These are phyloP conservation scores for Listrodromus nycthemerus DNA, from an alignment of 2,888 invertebrate species.

Conservation along the genomic window DNA sequence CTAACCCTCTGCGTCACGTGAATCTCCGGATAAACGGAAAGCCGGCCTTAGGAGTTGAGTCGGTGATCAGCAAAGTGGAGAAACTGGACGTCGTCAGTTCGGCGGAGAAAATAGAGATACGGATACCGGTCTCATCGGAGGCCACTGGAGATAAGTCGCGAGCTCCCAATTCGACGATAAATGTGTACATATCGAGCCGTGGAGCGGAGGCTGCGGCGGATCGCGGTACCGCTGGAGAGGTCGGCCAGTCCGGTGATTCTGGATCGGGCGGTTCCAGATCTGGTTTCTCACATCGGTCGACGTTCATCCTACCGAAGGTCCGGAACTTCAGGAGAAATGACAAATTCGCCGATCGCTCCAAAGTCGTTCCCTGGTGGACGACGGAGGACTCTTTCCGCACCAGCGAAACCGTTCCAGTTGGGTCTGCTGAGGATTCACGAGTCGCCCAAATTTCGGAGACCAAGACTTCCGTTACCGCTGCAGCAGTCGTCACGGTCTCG, in stretches of 20 bases:
- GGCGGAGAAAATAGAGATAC: conserved; percentile 73
- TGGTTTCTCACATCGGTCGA: conserved; percentile 1
- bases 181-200: conserved; percentile 49
- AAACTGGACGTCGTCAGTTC: conserved; percentile 71
- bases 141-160: neutral
- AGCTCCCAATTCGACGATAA: conserved; percentile 47
- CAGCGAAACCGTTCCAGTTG: conserved; percentile 19
- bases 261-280: conserved; percentile 22
- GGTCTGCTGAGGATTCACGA: neutral
- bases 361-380: conserved; percentile 67
- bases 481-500: conserved; percentile 5
- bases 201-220: neutral
- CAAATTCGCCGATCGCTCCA: conserved; percentile 12
- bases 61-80: conserved; percentile 65
- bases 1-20: conserved; percentile 63
- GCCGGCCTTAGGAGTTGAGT: conserved; percentile 69
- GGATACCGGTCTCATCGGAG: conserved; percentile 58
- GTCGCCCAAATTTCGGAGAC: neutral
- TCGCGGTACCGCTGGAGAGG: neutral
- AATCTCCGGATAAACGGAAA: conserved; percentile 75
- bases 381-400: conserved; percentile 65
- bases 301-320: conserved; percentile 7
- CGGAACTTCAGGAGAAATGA: conserved; percentile 1
- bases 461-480: neutral
- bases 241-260: neutral